Base-by-base conservation (phyloP, 2,113 vertebrate species). In the Brachionichthys hirsutus region DNA sequence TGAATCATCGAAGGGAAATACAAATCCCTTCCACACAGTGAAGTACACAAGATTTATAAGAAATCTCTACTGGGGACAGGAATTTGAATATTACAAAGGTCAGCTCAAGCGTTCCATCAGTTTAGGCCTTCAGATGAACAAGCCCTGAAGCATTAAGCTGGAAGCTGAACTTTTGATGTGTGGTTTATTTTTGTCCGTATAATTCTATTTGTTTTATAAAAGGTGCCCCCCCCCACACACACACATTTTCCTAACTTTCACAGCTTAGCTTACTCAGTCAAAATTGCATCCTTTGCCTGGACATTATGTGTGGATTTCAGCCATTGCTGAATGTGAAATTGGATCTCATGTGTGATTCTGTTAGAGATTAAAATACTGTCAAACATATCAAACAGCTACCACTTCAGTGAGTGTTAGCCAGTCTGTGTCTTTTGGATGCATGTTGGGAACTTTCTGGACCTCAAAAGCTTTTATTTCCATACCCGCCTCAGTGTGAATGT, bases 401-500 rank as follows among this genome's bases (percentile, higher is more conserved):
- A 55, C 55, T 78, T 71, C 34, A 65, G 74, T 72, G 54, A 65
- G 67, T 42, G 67, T 74, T 75, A 62, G 67, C 36, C 48, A 54
- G 66, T 45, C 59, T 7, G 35, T 62, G 73, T 81, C 56, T 61
- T 54, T 68, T 47, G 71, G n/a, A 65, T 46, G 54, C 49, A 11
- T 47, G 43, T 55, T 55, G 73, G 77, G 85, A 86, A 86, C 75
- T 88, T 78, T 69, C 35, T 70, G 41, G 78, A 71, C 78, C 79
- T 87, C 70, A 59, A 69, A 80, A 84, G 73, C 74, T 76, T 89
- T 85, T 60, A 90, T 90, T 92, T 90, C 85, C 85, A 89, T 77
- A 78, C 81, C 79, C 17, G 58, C 61, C 65, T 65, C 44, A 49
- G 73, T 82, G 78, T 65, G 77, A 87, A 75, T 66, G 65, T 52